Percentiles rank a stretch among this genome's conserved stretches.
phyloP scores from a whole-genome alignment of 2,797 vertebrate species.

The Pseudochirops corinnae region DNA sequence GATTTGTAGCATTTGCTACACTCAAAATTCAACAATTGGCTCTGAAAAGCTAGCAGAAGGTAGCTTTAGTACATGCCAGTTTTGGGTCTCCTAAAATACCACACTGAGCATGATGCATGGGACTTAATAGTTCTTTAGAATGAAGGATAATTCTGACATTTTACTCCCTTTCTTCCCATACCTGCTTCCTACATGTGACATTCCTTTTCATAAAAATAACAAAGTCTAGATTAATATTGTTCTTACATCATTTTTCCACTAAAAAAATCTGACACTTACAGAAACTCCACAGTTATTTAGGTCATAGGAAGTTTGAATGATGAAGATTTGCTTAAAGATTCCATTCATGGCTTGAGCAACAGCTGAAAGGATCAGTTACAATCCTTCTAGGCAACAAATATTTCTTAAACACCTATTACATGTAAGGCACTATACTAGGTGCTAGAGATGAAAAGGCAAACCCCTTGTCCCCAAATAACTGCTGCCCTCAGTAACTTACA shows the following conservation, averaged over 20 bases:
- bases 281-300: background rate
- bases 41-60: background rate
- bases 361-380: background rate
- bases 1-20: background rate
- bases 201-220: constrained; percentile 2
- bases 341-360: background rate
- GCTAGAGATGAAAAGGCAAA: background rate
- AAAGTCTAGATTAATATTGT: background rate
- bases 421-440: background rate
- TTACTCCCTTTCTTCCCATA: background rate
- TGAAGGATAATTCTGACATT: background rate
- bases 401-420: background rate
- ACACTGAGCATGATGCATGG: background rate
- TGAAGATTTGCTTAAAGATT: background rate
- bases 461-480: background rate
- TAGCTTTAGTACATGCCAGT: background rate
- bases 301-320: background rate
- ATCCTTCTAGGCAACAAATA: background rate
- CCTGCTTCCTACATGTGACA: background rate
- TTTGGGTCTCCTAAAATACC: background rate
- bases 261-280: background rate
- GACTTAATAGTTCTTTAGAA: background rate
- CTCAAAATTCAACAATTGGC: background rate
- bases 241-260: background rate
- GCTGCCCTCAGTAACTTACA: background rate